Evolutionary conservation across 2,888 invertebrate species (phyloP), one percentile per base, ranked within the genome.

Genomic region (Beris chalybata): DNA sequence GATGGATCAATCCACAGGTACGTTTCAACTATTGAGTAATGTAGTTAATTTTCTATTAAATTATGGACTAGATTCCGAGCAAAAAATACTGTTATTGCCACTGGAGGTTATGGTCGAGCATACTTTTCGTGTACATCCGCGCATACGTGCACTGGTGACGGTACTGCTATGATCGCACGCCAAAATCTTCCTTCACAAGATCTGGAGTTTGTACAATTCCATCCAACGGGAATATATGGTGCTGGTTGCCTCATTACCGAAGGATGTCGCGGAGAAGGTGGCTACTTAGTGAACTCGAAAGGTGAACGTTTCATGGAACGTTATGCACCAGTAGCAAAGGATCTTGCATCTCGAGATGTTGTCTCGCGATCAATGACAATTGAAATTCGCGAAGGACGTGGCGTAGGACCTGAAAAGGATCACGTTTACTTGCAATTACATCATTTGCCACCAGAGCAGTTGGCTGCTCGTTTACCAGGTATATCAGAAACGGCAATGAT

Each of bases 121-220:
- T 97, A 91, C 83, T 97, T 97, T 85, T 96, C 95, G 31, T 97
- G 96, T 79, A 97, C 97, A 3, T 95, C 95, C 0, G 97, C 97
- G 7, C 97, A 97, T 83, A 97, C 97, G 0, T 96, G 95, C 81
- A 97, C 97, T 0, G 95, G 95, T 55, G 96, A 96, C 79, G 96
- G 96, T 65, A 93, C 90, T 0, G 97, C 95, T 13, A 93, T 97
- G 93, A 88, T 91, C 0, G 87, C 92, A 31, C 86, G 97, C 69
- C 97, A 95, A 31, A 93, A 93, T 44, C 84, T 97, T 44, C 91
- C 91, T 72, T 91, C 90, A 81, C 90, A 96, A 79, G 97, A 97
- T 81, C 87, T 97, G 85, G 97, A 97, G 83, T 97, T 97, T 78
- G 90, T 97, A 59, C 97, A 97, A 83, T 97, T 97, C 82, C 97